Conservation (phyloP, 2,113 vertebrate species). For the Prietella phreatophila region DNA sequence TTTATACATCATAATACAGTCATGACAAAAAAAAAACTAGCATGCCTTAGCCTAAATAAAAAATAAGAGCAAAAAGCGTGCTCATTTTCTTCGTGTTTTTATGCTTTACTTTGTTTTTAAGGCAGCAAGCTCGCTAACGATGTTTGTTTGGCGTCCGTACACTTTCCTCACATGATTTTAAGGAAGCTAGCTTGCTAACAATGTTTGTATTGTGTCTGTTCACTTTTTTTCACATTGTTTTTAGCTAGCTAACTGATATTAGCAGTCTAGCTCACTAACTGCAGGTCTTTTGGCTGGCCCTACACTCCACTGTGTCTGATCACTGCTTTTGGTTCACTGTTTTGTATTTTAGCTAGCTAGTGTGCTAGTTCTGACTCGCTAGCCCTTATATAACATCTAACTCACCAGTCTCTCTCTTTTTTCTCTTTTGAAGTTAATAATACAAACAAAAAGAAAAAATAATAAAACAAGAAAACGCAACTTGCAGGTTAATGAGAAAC, state of each 20-base stretch:
- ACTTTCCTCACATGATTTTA: background rate
- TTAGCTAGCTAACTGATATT: background rate
- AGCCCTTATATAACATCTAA: background rate
- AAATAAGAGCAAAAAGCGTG: background rate
- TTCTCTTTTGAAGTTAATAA: background rate
- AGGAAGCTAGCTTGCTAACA: background rate
- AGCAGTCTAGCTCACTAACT: background rate
- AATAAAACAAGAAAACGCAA: background rate
- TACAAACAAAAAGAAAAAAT: background rate
- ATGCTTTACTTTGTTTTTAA: background rate
- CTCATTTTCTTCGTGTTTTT: background rate
- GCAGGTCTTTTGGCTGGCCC: background rate
- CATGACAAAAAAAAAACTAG: background rate
- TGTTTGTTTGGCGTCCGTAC: background rate
- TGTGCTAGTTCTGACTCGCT: background rate
- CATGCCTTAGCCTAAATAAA: background rate
- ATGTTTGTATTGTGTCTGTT: too few species aligned
- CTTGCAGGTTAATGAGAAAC: background rate
- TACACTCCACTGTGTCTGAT: background rate
- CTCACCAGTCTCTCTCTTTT: background rate
- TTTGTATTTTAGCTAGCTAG: background rate
- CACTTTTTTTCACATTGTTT: too few species aligned
- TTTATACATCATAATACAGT: background rate
- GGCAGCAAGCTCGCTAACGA: background rate
- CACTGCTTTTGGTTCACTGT: background rate